phyloP scores from a whole-genome alignment of 2,113 vertebrate genomes.

The Menura novaehollandiae region DNA sequence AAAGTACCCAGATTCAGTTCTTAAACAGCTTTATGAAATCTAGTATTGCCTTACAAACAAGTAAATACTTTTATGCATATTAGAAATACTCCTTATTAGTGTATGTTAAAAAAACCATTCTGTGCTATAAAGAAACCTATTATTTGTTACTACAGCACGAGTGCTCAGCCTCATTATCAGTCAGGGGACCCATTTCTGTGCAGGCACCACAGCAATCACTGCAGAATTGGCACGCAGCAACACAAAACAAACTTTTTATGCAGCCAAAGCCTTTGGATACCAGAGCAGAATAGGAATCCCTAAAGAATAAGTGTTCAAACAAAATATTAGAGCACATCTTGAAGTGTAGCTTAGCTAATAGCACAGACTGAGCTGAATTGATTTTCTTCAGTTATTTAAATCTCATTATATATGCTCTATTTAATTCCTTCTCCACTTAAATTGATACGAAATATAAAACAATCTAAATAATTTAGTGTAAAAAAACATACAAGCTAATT shows the following conservation, averaged over 20 bases:
- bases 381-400: constrained; percentile 33
- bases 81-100: not conserved
- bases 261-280: not conserved
- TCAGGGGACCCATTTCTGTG: not conserved
- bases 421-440: constrained; percentile 17
- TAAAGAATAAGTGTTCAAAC: not conserved
- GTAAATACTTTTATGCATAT: not conserved
- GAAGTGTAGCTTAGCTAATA: constrained; percentile 15
- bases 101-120: not conserved
- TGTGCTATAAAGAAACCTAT: not conserved
- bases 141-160: not conserved
- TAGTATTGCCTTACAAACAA: not conserved
- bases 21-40: not conserved
- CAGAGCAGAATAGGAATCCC: constrained; percentile 3
- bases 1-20: not conserved
- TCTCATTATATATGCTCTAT: constrained; percentile 15
- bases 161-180: not conserved
- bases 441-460: constrained; percentile 23
- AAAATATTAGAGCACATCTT: not conserved
- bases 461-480: constrained; percentile 28
- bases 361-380: not conserved
- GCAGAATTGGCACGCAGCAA: not conserved
- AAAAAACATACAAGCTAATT: constrained; percentile 32
- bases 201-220: not conserved
- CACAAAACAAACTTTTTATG: not conserved